Percentiles rank a stretch among this genome's conserved stretches.
phyloP scores from a whole-genome alignment of 2,113 vertebrate species.

The Ptychochromis oligacanthus region DNA sequence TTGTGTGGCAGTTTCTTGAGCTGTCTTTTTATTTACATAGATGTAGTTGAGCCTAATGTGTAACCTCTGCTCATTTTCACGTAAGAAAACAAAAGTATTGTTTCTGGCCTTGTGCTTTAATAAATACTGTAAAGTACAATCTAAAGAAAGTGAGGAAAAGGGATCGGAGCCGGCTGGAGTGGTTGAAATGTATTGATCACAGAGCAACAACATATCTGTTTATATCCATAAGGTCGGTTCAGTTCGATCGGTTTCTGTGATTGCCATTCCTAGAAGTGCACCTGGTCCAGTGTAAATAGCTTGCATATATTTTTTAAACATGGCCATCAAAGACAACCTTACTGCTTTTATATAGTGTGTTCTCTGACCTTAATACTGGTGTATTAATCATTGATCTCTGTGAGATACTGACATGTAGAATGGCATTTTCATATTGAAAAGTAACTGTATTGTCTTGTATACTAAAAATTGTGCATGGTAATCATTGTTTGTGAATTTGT shows the following conservation, averaged over 20 bases:
- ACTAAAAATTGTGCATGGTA: conserved; percentile 94
- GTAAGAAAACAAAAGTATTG: conserved; percentile 13
- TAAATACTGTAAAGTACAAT: conserved; percentile 45
- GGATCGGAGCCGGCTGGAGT: background rate
- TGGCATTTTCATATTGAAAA: conserved; percentile 99
- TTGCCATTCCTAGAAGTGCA: conserved; percentile 43
- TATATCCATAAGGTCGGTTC: conserved; percentile 37
- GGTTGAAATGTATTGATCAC: conserved; percentile 24
- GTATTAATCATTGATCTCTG: conserved; percentile 90
- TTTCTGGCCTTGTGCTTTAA: conserved; percentile 43
- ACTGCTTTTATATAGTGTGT: conserved; percentile 77
- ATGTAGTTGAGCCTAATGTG: conserved; percentile 39
- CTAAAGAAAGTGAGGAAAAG: conserved; percentile 9
- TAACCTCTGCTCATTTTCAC: conserved; percentile 43
- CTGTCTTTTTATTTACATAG: conserved; percentile 33
- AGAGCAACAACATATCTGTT: conserved; percentile 48
- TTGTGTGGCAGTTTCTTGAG: conserved; percentile 29
- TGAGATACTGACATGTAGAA: conserved; percentile 88
- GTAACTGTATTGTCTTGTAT: conserved; percentile 90
- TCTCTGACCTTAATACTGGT: conserved; percentile 80
- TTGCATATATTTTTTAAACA: conserved; percentile 79
- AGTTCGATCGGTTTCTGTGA: conserved; percentile 44
- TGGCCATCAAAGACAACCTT: conserved; percentile 70
- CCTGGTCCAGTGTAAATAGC: conserved; percentile 77
- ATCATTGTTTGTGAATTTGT: conserved; percentile 84